phyloP scores from a whole-genome alignment of 1,140 invertebrate species.

The Drosophila albomicans region DNA sequence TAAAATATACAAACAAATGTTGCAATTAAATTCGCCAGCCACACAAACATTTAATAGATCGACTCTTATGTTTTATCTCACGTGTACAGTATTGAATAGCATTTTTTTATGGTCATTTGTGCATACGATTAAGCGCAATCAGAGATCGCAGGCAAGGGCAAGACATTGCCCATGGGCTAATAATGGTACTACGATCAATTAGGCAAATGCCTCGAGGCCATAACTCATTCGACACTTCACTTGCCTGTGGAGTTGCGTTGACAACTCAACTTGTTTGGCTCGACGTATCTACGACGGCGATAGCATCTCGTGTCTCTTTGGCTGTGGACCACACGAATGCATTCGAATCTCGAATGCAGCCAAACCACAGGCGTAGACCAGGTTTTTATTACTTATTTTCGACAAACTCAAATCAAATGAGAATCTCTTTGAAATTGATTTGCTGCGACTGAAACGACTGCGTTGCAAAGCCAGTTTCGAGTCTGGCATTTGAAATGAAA shows the following conservation, averaged over 20 bases:
- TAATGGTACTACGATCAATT: conserved; percentile 61
- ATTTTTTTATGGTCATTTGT: background rate
- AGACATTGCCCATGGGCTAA: conserved; percentile 46
- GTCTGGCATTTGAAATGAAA: conserved; percentile 14
- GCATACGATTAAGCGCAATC: background rate
- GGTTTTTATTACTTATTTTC: conserved; percentile 57
- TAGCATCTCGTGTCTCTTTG: conserved; percentile 55
- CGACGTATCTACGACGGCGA: conserved; percentile 65
- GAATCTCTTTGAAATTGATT: conserved; percentile 78
- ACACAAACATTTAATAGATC: background rate
- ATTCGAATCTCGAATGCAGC: conserved; percentile 27
- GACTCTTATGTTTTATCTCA: background rate
- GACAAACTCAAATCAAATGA: conserved; percentile 72
- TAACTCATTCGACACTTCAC: conserved; percentile 75
- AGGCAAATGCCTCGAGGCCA: conserved; percentile 63
- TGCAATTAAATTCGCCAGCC: background rate
- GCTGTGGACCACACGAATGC: conserved; percentile 52
- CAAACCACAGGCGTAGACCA: conserved; percentile 58
- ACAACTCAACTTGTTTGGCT: conserved; percentile 78
- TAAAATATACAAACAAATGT: background rate
- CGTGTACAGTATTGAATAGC: background rate
- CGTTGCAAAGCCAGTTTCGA: conserved; percentile 23
- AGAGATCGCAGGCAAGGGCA: conserved; percentile 14
- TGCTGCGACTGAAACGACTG: conserved; percentile 51
- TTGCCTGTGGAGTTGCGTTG: conserved; percentile 71